phyloP scores from a whole-genome alignment of 2,888 invertebrate genomes.

The Drosophila anomelani region DNA sequence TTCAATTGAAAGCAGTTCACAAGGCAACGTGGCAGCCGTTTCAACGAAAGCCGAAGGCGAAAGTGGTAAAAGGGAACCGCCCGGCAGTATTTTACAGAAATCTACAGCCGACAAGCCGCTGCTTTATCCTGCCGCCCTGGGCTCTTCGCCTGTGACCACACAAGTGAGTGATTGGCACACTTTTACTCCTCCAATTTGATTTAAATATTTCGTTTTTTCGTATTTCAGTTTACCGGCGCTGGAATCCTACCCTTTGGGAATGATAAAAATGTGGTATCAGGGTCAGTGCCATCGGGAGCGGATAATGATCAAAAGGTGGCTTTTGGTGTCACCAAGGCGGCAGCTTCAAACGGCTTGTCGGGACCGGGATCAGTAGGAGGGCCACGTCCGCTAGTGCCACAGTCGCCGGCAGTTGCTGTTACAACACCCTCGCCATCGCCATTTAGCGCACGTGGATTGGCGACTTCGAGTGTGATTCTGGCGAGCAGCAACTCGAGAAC shows the following conservation, averaged over 20 bases:
- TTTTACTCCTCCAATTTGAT: neutral
- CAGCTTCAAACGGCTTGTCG: conserved; percentile 35
- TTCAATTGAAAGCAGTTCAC: conserved; percentile 11
- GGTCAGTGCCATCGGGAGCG: neutral
- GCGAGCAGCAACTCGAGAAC: conserved; percentile 32
- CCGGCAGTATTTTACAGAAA: conserved; percentile 23
- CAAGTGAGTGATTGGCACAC: conserved; percentile 46
- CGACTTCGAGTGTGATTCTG: conserved; percentile 43
- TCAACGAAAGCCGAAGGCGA: conserved; percentile 11
- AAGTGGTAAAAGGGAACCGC: conserved; percentile 10
- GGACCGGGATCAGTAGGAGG: conserved; percentile 1
- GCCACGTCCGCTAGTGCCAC: conserved; percentile 40
- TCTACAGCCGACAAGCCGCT: conserved; percentile 44
- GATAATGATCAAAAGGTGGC: conserved; percentile 36
- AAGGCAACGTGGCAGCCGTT: conserved; percentile 1
- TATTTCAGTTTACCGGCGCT: conserved; percentile 39
- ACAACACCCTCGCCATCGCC: conserved; percentile 5
- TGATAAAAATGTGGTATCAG: conserved; percentile 46
- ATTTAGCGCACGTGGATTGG: conserved; percentile 50
- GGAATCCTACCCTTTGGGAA: conserved; percentile 38
- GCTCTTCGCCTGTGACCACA: conserved; percentile 15
- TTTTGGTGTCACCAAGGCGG: conserved; percentile 37
- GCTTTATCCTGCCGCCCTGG: conserved; percentile 29
- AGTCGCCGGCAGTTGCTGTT: conserved; percentile 40
- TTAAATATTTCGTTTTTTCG: neutral